A percentile compares a stretch with the other conserved stretches of the same genome.
Conservation (phyloP, 2,888 invertebrate species). For the Campopleginae sp. region DNA sequence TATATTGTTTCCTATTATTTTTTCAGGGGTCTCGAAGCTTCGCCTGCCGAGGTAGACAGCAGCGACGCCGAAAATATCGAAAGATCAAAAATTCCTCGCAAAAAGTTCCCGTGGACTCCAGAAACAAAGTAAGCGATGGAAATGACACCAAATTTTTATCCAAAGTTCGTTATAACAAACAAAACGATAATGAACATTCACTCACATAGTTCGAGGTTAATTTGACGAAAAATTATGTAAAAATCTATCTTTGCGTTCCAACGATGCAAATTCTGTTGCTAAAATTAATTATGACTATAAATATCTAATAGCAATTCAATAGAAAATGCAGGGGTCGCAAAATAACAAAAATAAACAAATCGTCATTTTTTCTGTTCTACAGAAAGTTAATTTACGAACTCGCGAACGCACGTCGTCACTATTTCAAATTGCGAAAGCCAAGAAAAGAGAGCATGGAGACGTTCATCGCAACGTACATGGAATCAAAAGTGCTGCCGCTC, state of each 20-base stretch:
- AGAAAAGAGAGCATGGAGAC: conserved; percentile 85
- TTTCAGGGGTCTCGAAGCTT: conserved; percentile 81
- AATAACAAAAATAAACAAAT: neutral
- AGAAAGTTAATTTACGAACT: conserved; percentile 79
- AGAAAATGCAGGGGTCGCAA: too few species aligned
- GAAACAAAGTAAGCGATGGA: conserved; percentile 85
- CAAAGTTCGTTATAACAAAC: conserved; percentile 29
- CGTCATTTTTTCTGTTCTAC: neutral
- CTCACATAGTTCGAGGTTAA: too few species aligned
- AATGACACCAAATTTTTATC: neutral
- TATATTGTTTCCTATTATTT: conserved; percentile 15
- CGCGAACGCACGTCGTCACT: conserved; percentile 77
- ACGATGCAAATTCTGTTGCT: too few species aligned
- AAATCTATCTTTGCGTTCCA: too few species aligned
- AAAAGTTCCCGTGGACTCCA: conserved; percentile 90
- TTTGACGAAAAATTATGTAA: too few species aligned
- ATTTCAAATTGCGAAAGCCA: conserved; percentile 84
- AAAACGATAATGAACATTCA: too few species aligned
- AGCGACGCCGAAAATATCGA: conserved; percentile 81
- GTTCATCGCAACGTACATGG: conserved; percentile 86
- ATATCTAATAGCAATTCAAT: too few species aligned
- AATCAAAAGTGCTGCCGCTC: conserved; percentile 87
- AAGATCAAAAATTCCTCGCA: conserved; percentile 88
- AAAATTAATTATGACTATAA: too few species aligned
- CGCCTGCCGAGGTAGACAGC: conserved; percentile 75